Base-by-base conservation (phyloP, 2,888 invertebrate species). In the Podotricha telesiphe region DNA sequence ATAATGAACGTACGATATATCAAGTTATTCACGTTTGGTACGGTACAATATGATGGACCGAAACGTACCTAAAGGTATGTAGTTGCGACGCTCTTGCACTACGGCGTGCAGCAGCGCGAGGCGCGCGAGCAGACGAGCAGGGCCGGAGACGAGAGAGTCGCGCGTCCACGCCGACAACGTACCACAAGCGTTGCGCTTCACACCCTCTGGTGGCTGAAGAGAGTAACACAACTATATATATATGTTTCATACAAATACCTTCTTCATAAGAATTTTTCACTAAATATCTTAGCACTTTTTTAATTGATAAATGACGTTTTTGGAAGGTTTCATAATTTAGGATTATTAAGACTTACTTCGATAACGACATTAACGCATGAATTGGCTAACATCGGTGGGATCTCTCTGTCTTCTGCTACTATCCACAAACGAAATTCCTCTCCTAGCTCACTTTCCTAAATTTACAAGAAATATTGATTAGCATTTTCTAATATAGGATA, bases 81-180 rank as follows among this genome's bases (percentile, higher is more conserved):
- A 99, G 64, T 96, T 97, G 69, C 99, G 94, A 50, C 99, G 94
- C 87, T 99, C 99, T 84, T 97, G 97, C 64, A 98, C 94, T 15
- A 99, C 93, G 0, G 99, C 98, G 85, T 99, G 98, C 73, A 98
- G 96, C 17, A 99, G 89, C 7, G 96, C 95, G 78, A 99, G 95
- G 68, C 96, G 94, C 63, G 95, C 94, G 76, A 94, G 94, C 75
- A 93, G 85, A 59, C 95, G 91, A 74, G 94, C 62, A 37, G 28
- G 48, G 4, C 2, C 19, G 42, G 77, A 74, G 37, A 80, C 79
- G 50, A 70, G 66, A 2, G 56, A 3, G 8, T 28, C 62, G 37
- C 94, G 96, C 34, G 97, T 89, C 95, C 97, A 97, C 63, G 95
- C 94, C 45, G 95, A 94, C 73, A 96, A 94, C 17, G 97, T 96